phyloP scores from a whole-genome alignment of 2,888 invertebrate species.

The Liodrosophila aerea region DNA sequence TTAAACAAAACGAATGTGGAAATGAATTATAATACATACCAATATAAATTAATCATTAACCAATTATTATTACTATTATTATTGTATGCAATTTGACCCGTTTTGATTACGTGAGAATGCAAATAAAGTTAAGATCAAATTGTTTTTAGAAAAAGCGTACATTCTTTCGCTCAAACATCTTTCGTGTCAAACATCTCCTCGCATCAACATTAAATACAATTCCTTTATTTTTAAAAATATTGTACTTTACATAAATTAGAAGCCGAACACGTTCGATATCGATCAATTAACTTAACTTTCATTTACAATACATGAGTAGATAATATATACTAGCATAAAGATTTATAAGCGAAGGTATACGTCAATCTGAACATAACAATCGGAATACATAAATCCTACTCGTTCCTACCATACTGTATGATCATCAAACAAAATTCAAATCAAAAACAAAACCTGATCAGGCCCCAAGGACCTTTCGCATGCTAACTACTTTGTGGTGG shows the following conservation, averaged over 20 bases:
- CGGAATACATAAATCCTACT: conserved; percentile 4
- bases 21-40: conserved; percentile 35
- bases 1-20: conserved; percentile 59
- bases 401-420: background rate
- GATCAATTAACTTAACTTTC: conserved; percentile 62
- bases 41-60: conserved; percentile 45
- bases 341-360: conserved; percentile 13
- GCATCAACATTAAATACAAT: conserved; percentile 31
- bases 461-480: background rate
- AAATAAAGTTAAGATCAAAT: conserved; percentile 67
- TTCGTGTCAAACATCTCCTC: conserved; percentile 6
- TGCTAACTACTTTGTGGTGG: conserved; percentile 37
- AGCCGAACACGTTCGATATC: conserved; percentile 47
- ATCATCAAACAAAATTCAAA: too few relatives aligned
- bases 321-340: too few relatives aligned
- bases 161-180: conserved; percentile 13
- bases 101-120: conserved; percentile 33
- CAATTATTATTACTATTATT: conserved; percentile 27
- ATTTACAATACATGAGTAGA: conserved; percentile 48
- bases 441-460: background rate
- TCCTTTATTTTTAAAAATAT: conserved; percentile 45
- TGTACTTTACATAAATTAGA: conserved; percentile 38
- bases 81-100: conserved; percentile 38
- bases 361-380: conserved; percentile 4
- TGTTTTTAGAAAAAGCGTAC: conserved; percentile 48